Conservation (phyloP, 2,888 invertebrate genomes). For the Cepaea hortensis region DNA sequence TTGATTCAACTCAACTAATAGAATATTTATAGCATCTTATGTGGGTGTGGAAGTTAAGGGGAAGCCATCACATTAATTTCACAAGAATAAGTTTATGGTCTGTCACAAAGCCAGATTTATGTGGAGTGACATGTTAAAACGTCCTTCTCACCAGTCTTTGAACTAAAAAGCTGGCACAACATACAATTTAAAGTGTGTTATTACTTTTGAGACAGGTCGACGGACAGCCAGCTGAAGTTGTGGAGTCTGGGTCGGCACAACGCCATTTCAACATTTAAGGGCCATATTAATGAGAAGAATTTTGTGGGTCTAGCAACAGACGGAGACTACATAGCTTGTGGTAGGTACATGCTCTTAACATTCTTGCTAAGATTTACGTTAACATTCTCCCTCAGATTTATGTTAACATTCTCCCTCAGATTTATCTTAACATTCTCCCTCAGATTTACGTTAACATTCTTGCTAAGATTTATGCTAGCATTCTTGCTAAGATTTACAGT, state of each 20-base stretch:
- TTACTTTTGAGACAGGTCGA: conserved; percentile 80
- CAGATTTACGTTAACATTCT: no score
- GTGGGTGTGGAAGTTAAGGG: no score
- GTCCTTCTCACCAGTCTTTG: no score
- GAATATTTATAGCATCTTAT: no score
- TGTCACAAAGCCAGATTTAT: no score
- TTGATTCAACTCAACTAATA: no score
- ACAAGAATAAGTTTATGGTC: no score
- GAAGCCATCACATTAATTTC: no score
- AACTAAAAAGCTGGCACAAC: no score
- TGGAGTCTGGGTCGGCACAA: conserved; percentile 89
- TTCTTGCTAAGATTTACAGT: background rate
- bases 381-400: background rate
- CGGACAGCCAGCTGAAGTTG: conserved; percentile 91
- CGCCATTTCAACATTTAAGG: conserved; percentile 89
- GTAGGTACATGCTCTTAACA: conserved; percentile 72
- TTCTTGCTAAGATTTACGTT: background rate
- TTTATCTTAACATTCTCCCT: no score
- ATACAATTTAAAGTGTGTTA: background rate
- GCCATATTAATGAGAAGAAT: conserved; percentile 95
- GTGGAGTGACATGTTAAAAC: no score
- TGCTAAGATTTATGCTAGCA: background rate
- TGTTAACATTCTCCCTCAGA: no score
- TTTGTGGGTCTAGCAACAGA: conserved; percentile 95
- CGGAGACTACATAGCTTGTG: conserved; percentile 93